Percentiles rank a stretch among this genome's conserved stretches.
Evolutionary conservation across 2,888 invertebrate genomes (phyloP).

Genomic region (Eumacrocentrus americanus): DNA sequence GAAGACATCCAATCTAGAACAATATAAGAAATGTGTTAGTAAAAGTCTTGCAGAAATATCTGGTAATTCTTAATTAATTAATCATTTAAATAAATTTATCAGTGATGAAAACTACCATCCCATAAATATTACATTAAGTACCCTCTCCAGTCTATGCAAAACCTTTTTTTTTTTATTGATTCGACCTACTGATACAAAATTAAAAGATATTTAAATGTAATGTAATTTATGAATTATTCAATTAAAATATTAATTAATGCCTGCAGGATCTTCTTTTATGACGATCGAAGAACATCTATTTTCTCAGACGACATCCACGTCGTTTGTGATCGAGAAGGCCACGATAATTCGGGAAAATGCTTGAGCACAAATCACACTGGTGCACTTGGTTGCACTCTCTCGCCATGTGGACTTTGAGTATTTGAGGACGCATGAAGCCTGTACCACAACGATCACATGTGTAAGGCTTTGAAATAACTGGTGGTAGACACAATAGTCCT

Average conservation of each 20-base stretch:
- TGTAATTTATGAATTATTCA: not conserved
- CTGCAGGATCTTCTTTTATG: not conserved
- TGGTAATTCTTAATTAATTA: not conserved
- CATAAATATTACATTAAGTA: not conserved
- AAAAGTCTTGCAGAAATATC: not conserved
- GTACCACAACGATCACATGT: constrained; percentile 8
- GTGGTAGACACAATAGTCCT: not conserved
- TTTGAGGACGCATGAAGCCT: constrained; percentile 8
- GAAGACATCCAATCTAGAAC: constrained; percentile 4
- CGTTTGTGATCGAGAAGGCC: not conserved
- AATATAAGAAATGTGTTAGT: not conserved
- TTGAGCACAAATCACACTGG: not conserved
- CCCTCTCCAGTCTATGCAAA: not conserved
- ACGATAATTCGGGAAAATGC: constrained; percentile 7
- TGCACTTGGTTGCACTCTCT: not conserved
- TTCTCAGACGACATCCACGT: not conserved
- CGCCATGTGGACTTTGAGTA: constrained; percentile 9
- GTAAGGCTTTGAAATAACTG: not conserved
- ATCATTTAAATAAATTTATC: not conserved
- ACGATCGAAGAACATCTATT: not conserved
- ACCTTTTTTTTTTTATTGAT: not conserved
- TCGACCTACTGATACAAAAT: not conserved
- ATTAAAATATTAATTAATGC: not conserved
- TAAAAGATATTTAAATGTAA: not conserved
- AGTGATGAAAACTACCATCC: no score